Percentiles rank a stretch among this genome's conserved stretches.
phyloP scores from a whole-genome alignment of 2,797 vertebrate genomes.

The Lepus oiostolus region DNA sequence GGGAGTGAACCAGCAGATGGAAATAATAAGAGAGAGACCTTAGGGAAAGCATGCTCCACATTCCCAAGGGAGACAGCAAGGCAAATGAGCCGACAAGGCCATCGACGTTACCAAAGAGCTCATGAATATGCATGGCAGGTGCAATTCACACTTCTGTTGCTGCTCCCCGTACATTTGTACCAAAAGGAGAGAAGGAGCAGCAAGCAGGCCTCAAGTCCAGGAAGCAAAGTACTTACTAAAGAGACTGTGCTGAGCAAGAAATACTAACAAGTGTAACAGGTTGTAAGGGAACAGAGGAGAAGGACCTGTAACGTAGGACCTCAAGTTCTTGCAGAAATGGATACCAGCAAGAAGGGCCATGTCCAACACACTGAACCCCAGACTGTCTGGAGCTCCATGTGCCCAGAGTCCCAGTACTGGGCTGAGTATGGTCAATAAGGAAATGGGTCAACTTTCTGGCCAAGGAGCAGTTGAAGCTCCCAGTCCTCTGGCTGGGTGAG shows the following conservation, averaged over 20 bases:
- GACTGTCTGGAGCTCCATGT: background rate
- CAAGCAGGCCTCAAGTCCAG: background rate
- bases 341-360: background rate
- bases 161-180: background rate
- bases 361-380: rapidly evolving
- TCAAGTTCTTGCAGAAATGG: background rate
- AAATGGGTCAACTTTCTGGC: background rate
- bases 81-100: background rate
- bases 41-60: background rate
- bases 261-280: background rate
- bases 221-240: background rate
- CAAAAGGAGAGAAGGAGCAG: background rate
- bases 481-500: too few relatives aligned
- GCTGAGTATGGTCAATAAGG: background rate
- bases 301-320: background rate
- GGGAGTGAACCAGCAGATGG: background rate
- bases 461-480: background rate
- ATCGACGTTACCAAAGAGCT: background rate
- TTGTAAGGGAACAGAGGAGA: background rate
- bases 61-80: background rate
- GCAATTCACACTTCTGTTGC: too few relatives aligned
- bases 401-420: background rate
- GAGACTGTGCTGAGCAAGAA: background rate
- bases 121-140: rapidly evolving
- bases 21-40: background rate